Evolutionary conservation across 2,113 vertebrate species (phyloP).

Genomic region (Oreotrochilus melanogaster): DNA sequence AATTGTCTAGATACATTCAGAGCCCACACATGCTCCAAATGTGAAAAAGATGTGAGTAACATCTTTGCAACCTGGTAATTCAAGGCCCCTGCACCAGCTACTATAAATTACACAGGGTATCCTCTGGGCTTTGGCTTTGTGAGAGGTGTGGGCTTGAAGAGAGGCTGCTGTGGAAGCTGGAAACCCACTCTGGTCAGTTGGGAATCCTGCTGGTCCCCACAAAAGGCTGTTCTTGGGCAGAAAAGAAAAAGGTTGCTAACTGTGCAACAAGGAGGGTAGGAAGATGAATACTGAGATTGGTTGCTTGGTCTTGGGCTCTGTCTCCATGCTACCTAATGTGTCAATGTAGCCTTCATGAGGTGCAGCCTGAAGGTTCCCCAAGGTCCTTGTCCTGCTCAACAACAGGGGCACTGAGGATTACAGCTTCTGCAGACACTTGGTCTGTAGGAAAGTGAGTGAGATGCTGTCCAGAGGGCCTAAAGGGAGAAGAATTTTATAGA

Average conservation of each 20-base stretch:
- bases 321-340: neutral
- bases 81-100: neutral
- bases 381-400: neutral
- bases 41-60: neutral
- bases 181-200: neutral
- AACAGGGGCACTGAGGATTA: neutral
- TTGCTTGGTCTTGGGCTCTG: neutral
- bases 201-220: accelerated
- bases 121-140: neutral
- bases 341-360: neutral
- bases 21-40: neutral
- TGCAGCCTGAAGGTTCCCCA: neutral
- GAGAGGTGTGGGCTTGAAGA: neutral
- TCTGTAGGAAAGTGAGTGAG: neutral
- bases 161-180: neutral
- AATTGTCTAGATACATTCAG: neutral
- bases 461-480: neutral
- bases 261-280: neutral
- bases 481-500: conserved; percentile 11
- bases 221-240: neutral
- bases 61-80: neutral
- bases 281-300: accelerated
- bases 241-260: neutral
- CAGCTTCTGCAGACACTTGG: neutral
- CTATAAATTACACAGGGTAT: neutral